Conservation (phyloP, 1,140 invertebrate genomes). For the Sesamia nonagrioides region DNA sequence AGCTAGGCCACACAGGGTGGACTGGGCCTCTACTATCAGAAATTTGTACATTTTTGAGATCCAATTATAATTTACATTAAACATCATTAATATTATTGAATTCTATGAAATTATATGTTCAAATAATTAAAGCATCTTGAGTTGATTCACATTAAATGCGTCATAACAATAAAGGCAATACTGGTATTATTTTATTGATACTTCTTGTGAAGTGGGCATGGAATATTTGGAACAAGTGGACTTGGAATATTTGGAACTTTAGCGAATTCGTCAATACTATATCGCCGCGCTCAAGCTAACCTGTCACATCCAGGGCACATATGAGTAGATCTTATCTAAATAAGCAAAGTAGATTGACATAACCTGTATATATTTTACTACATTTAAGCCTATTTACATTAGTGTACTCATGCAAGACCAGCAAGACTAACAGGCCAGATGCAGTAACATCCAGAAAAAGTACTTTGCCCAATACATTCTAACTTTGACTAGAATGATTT, state of each 20-base stretch:
- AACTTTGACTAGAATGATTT: constrained; percentile 38
- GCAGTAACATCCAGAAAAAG: constrained; percentile 37
- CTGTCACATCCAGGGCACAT: background rate
- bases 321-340: constrained; percentile 23
- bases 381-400: constrained; percentile 11
- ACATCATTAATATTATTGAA: constrained; percentile 47
- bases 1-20: constrained; percentile 66
- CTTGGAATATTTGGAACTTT: constrained; percentile 31
- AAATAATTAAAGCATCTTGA: constrained; percentile 60
- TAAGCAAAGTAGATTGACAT: constrained; percentile 22
- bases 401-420: constrained; percentile 33
- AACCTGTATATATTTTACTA: constrained; percentile 17
- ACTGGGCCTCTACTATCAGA: constrained; percentile 50
- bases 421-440: constrained; percentile 25
- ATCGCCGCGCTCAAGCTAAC: constrained; percentile 32
- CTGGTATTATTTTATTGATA: constrained; percentile 60
- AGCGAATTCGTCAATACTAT: constrained; percentile 32
- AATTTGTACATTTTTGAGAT: constrained; percentile 76
- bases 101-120: constrained; percentile 57
- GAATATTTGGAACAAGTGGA: constrained; percentile 17
- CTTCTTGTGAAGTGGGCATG: constrained; percentile 10
- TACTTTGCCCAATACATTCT: constrained; percentile 42
- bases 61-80: constrained; percentile 56
- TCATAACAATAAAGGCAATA: constrained; percentile 73
- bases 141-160: constrained; percentile 54